Percentiles rank a stretch among this genome's conserved stretches.
These are phyloP conservation scores for Drosophila dives DNA, from an alignment of 2,888 invertebrate genomes.

Conservation along the genomic window DNA sequence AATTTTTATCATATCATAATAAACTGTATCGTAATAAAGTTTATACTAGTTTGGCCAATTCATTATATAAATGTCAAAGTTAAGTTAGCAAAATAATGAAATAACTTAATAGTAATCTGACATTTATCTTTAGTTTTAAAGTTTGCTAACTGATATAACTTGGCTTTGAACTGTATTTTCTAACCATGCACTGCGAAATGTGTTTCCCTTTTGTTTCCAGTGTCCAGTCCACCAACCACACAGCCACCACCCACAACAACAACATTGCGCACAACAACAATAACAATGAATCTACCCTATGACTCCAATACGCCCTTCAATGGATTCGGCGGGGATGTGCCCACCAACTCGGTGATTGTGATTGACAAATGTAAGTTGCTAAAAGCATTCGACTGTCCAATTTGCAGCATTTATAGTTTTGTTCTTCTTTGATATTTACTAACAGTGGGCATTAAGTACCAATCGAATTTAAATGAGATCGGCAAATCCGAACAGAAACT, in stretches of 20 bases:
- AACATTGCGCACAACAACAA: constrained; percentile 87
- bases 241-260: constrained; percentile 90
- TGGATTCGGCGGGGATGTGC: constrained; percentile 86
- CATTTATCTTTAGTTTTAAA: background rate
- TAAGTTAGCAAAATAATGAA: background rate
- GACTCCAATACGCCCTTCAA: constrained; percentile 85
- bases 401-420: constrained; percentile 5
- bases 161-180: background rate
- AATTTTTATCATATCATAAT: background rate
- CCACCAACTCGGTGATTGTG: constrained; percentile 88
- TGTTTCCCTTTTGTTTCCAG: constrained; percentile 85
- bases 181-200: too few relatives aligned
- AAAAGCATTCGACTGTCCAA: constrained; percentile 8
- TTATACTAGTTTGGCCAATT: background rate
- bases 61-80: background rate
- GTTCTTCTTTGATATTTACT: constrained; percentile 41
- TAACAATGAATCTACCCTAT: constrained; percentile 43
- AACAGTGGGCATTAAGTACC: constrained; percentile 90
- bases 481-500: constrained; percentile 92
- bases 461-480: constrained; percentile 91
- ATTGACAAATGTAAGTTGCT: constrained; percentile 86
- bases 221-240: constrained; percentile 92
- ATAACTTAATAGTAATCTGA: background rate
- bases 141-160: background rate
- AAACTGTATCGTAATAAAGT: background rate